Evolutionary conservation across 2,888 invertebrate genomes (phyloP).

Genomic region (Entomobrya proxima): DNA sequence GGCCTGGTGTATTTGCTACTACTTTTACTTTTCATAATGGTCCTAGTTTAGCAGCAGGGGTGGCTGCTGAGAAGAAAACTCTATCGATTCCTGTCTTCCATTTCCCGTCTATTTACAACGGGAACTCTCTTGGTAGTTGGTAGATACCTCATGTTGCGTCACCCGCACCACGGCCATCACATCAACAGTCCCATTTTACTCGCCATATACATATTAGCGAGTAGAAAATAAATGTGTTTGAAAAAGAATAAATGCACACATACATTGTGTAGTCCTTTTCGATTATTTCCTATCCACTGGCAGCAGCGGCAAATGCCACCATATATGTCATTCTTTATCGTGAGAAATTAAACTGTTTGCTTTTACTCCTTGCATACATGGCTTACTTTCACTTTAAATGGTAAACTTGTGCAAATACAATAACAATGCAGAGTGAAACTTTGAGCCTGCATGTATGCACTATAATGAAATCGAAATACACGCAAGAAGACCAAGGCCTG

Average conservation of each 20-base stretch:
- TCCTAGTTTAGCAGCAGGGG: slow-evolving; percentile 3
- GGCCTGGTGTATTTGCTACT: not conserved
- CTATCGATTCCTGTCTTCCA: slow-evolving; percentile 14
- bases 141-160: slow-evolving; percentile 1
- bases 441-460: not conserved
- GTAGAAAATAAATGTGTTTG: not conserved
- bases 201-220: not conserved
- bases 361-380: not conserved
- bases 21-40: not conserved
- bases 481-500: not conserved
- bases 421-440: not conserved
- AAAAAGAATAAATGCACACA: not conserved
- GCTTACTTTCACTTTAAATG: not conserved
- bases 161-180: slow-evolving; percentile 9
- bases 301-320: too few relatives aligned
- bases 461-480: not conserved
- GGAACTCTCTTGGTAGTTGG: not conserved
- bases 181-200: not conserved
- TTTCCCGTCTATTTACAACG: not conserved
- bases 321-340: not conserved
- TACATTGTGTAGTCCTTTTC: not conserved
- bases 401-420: not conserved
- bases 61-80: not conserved
- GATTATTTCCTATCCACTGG: too few relatives aligned
- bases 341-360: not conserved